Base-by-base conservation (phyloP, 2,888 invertebrate species). In the Thumatha senex region DNA sequence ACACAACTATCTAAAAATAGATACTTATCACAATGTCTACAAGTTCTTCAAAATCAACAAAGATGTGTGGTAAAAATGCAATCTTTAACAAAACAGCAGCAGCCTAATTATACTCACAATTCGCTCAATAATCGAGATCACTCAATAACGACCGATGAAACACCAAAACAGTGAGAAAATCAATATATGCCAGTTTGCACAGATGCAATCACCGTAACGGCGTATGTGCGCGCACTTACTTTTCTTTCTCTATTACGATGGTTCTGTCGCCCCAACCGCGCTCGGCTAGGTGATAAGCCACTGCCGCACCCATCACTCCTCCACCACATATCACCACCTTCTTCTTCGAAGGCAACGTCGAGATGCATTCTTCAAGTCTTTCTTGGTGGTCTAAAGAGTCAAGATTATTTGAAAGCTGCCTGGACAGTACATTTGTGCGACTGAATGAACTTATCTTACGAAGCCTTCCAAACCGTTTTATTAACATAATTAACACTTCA, bases 301-400 rank as follows among this genome's bases (percentile, higher is more conserved):
- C 96, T 1, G 98, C 96, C 9, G 96, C 96, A 4, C 98, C 98
- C 93, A 97, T 96, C 39, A 98, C 95, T 18, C 98, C 98, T 12
- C 98, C 98, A 2, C 98, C 98, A 82, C 98, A 98, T 74, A 98
- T 95, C 39, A 97, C 96, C 39, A 97, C 97, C 72, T 93, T 93
- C 0, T 95, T 93, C 72, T 94, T 89, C 39, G 80, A 54, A 0
- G 89, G 90, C 48, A 90, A 67, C 14, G 73, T 61, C 31, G 80
- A 68, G 46, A 89, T 58, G 58, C 87, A 86, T 36, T 80, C 83
- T 43, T 80, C 79, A 36, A 90, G 66, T 48, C 67, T 76, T 42
- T 88, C 87, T 63, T 78, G 75, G 42, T 80, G 76, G 64, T 89
- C 82, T 56, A 88, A 67, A 35, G 72, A 64, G 61, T 86, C 76